These are phyloP conservation scores for Chrysolina haemoptera DNA, from an alignment of 2,888 invertebrate species.

Conservation along the genomic window DNA sequence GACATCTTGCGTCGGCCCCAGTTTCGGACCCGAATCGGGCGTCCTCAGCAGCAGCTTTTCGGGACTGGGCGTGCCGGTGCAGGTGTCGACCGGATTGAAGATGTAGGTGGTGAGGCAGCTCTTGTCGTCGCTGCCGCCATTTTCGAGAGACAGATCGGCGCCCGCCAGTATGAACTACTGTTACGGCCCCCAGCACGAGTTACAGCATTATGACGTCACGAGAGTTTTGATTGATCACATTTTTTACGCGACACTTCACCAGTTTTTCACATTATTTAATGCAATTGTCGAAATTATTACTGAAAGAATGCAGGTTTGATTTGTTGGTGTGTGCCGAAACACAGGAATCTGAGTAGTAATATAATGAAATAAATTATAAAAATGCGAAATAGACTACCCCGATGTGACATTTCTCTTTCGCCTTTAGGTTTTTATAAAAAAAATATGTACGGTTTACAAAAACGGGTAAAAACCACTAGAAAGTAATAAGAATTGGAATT, in stretches of 20 bases:
- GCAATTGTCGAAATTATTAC: neutral
- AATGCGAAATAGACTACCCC: too few species aligned
- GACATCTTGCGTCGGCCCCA: constrained; percentile 51
- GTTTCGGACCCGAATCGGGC: constrained; percentile 42
- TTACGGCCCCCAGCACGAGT: neutral
- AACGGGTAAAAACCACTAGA: too few species aligned
- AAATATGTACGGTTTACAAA: too few species aligned
- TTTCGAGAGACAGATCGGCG: constrained; percentile 59
- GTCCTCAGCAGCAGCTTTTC: constrained; percentile 68
- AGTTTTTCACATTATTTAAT: neutral
- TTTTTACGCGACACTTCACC: neutral
- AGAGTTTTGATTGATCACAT: neutral
- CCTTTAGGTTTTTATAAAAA: too few species aligned
- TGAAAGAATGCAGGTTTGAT: neutral
- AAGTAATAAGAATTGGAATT: too few species aligned
- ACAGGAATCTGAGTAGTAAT: neutral
- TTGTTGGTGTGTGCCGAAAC: neutral
- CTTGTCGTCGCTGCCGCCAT: constrained; percentile 63
- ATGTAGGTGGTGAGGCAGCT: constrained; percentile 72
- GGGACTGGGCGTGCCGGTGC: constrained; percentile 74
- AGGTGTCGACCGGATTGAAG: constrained; percentile 74
- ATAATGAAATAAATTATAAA: too few species aligned
- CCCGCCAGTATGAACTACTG: constrained; percentile 60
- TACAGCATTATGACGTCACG: neutral
- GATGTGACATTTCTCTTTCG: too few species aligned